A percentile compares a stretch with the other conserved stretches of the same genome.
Conservation (phyloP, 2,797 vertebrate genomes). For the Thripadectes ignobilis region DNA sequence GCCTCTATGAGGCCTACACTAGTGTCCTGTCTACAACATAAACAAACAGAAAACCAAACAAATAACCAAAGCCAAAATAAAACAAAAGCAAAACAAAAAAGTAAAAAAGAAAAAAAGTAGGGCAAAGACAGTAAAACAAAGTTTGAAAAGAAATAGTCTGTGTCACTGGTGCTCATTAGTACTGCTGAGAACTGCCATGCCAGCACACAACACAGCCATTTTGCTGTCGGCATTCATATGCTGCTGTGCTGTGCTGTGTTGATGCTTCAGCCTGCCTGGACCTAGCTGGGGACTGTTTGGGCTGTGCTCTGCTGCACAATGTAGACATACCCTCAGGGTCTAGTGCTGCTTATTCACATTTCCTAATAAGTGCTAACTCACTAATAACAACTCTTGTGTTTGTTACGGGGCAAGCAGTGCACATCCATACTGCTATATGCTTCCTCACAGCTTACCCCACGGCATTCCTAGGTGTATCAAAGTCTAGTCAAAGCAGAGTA, state of each 20-base stretch:
- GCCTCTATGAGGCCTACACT: background rate
- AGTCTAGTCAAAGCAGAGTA: background rate
- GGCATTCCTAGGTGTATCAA: background rate
- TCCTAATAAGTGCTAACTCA: background rate
- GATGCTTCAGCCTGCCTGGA: background rate
- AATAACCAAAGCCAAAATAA: too few species aligned
- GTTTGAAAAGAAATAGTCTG: background rate
- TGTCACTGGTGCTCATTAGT: background rate
- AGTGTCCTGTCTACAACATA: too few species aligned
- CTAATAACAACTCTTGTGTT: background rate
- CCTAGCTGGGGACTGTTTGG: background rate
- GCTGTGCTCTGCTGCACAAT: background rate
- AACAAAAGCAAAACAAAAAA: too few species aligned
- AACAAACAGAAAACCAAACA: background rate
- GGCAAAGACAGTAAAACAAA: background rate
- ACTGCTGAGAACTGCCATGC: background rate
- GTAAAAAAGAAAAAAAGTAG: rapidly evolving
- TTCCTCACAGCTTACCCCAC: background rate
- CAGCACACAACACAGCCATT: background rate
- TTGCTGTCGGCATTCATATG: background rate
- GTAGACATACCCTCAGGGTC: background rate
- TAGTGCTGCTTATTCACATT: background rate
- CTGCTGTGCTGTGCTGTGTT: background rate
- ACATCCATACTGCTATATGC: background rate
- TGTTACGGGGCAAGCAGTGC: background rate